Evolutionary conservation across 2,113 vertebrate species (phyloP).

Genomic region (Phyllostomus hastatus): DNA sequence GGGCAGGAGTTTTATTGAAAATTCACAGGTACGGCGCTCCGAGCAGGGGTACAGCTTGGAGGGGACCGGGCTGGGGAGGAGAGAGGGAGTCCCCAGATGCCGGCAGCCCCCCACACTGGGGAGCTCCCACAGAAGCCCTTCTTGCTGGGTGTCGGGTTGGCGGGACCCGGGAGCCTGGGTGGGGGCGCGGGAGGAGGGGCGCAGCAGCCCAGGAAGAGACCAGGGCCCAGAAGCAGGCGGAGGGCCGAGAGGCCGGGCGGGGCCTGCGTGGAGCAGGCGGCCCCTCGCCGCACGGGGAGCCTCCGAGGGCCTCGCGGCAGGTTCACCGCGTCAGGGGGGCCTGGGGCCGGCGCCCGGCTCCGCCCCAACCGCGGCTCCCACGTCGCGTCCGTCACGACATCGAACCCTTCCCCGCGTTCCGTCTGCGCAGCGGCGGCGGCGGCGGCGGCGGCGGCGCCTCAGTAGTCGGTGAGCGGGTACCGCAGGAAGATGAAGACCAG

Average conservation of each 20-base stretch:
- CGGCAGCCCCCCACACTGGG: background rate
- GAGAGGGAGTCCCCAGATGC: background rate
- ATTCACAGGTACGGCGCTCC: constrained; percentile 25
- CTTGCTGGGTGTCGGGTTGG: constrained; percentile 1
- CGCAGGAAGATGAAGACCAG: constrained; percentile 86
- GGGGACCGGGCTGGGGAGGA: background rate
- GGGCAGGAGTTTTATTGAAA: constrained; percentile 53
- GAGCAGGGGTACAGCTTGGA: constrained; percentile 27
- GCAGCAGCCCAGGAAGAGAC: background rate
- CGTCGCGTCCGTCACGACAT: rapidly evolving
- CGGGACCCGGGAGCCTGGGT: background rate
- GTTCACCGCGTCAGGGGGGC: background rate
- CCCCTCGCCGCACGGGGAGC: rapidly evolving
- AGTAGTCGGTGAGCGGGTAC: constrained; percentile 86
- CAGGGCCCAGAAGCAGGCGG: background rate
- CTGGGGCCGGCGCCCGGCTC: background rate
- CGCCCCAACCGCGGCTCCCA: constrained; percentile 48
- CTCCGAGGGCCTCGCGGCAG: background rate
- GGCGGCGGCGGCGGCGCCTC: constrained; percentile 3
- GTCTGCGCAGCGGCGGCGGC: constrained; percentile 8
- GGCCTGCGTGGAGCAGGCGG: background rate
- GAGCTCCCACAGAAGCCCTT: constrained; percentile 52
- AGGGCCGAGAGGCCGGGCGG: background rate
- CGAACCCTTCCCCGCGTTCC: rapidly evolving
- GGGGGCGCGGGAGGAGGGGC: background rate